Conservation (phyloP, 2,113 vertebrate species). For the Tyto alba region DNA sequence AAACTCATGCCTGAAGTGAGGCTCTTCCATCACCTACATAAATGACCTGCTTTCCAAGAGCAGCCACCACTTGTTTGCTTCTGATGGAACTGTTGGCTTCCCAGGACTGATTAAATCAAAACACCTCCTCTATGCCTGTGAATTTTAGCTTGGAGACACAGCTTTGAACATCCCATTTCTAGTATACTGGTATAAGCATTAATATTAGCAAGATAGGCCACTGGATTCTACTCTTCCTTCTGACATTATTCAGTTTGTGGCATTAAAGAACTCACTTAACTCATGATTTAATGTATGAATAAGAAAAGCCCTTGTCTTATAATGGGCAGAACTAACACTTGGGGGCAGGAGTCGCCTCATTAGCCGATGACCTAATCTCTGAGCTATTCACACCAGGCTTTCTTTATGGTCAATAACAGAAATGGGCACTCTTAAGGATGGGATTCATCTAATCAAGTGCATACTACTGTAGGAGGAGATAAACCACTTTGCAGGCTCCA, state of each 20-base stretch:
- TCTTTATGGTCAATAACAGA: neutral
- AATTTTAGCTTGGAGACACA: neutral
- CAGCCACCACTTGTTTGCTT: neutral
- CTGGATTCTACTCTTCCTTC: neutral
- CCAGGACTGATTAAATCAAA: neutral
- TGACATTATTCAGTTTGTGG: neutral
- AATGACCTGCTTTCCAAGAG: neutral
- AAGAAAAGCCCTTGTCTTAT: neutral
- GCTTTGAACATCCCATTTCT: neutral
- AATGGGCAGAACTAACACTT: neutral
- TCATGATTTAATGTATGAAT: neutral
- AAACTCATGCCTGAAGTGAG: neutral
- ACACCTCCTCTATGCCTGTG: neutral
- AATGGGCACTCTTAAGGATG: neutral
- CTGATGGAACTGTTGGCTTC: neutral
- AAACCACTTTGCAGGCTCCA: neutral
- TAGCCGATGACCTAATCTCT: neutral
- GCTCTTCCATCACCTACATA: neutral
- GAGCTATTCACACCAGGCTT: neutral
- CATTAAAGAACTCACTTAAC: neutral
- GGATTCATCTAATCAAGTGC: slow-evolving; percentile 6
- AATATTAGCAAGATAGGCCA: neutral
- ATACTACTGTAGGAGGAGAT: neutral
- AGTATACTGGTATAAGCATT: neutral
- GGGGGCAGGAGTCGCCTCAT: neutral